Percentiles rank a stretch among this genome's conserved stretches.
phyloP scores from a whole-genome alignment of 2,888 invertebrate species.

The Heliconius aoede region DNA sequence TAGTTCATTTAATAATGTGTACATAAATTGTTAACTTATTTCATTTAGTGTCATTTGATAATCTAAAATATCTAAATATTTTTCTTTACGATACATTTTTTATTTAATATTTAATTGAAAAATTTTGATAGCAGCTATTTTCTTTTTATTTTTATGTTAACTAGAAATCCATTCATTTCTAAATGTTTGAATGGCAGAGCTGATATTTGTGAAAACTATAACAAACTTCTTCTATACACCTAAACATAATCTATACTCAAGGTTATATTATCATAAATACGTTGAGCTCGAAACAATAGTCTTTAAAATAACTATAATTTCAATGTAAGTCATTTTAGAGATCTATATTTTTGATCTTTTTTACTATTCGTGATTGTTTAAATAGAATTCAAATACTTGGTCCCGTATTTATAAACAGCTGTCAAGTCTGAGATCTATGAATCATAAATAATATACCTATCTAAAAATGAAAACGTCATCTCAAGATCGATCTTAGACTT shows the following conservation, averaged over 20 bases:
- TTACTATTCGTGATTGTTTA: constrained; percentile 1
- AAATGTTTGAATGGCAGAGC: constrained; percentile 32
- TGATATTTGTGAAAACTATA: constrained; percentile 25
- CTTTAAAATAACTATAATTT: neutral
- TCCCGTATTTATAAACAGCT: too few relatives aligned
- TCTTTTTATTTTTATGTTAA: neutral
- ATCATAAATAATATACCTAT: too few relatives aligned
- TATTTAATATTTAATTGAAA: neutral
- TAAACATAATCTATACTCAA: constrained; percentile 11
- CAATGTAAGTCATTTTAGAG: neutral
- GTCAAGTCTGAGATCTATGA: too few relatives aligned
- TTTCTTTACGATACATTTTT: neutral
- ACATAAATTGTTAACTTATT: neutral
- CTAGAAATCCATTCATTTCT: constrained; percentile 41
- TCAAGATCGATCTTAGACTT: too few relatives aligned
- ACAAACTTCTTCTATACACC: constrained; percentile 22
- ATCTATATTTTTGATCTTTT: too few relatives aligned
- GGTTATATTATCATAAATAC: constrained; percentile 10
- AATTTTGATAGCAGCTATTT: neutral
- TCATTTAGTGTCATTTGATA: neutral
- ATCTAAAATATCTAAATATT: neutral
- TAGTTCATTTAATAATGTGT: too few relatives aligned
- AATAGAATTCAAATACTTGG: neutral
- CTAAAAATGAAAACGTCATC: too few relatives aligned
- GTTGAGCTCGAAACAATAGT: constrained; percentile 7